phyloP scores from a whole-genome alignment of 2,113 vertebrate genomes.

The Limnothrissa miodon region DNA sequence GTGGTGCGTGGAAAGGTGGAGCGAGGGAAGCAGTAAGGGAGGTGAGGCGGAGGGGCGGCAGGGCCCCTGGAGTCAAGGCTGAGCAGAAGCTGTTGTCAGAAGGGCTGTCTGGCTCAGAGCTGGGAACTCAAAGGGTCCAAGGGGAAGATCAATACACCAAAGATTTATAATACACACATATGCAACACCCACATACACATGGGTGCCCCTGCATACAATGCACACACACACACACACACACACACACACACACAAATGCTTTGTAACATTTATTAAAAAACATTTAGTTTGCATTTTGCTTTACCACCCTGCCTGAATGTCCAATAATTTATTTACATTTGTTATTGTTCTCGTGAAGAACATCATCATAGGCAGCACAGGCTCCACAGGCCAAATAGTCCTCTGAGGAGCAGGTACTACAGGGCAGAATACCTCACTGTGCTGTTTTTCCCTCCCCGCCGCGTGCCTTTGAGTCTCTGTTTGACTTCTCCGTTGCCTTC shows the following conservation, averaged over 20 bases:
- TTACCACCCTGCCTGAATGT: background rate
- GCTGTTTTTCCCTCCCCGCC: background rate
- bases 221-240: background rate
- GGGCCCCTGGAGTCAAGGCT: background rate
- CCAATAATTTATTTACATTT: background rate
- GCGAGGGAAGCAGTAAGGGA: constrained; percentile 45
- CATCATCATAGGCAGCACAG: background rate
- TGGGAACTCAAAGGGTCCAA: background rate
- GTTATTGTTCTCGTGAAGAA: background rate
- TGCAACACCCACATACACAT: background rate
- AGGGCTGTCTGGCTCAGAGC: background rate
- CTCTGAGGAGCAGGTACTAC: background rate
- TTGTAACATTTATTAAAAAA: background rate
- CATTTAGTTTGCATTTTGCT: background rate
- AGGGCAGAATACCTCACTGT: background rate
- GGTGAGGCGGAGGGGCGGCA: constrained; percentile 42
- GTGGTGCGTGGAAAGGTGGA: constrained; percentile 35
- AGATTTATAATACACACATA: constrained; percentile 4
- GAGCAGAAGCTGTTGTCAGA: background rate
- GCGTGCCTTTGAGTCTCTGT: background rate
- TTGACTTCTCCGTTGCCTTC: background rate
- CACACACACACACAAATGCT: background rate
- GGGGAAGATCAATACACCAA: background rate
- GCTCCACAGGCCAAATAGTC: background rate
- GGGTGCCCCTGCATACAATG: background rate